A percentile compares a stretch with the other conserved stretches of the same genome.
phyloP scores from a whole-genome alignment of 2,888 invertebrate species.

The Drosophila vallismaia region DNA sequence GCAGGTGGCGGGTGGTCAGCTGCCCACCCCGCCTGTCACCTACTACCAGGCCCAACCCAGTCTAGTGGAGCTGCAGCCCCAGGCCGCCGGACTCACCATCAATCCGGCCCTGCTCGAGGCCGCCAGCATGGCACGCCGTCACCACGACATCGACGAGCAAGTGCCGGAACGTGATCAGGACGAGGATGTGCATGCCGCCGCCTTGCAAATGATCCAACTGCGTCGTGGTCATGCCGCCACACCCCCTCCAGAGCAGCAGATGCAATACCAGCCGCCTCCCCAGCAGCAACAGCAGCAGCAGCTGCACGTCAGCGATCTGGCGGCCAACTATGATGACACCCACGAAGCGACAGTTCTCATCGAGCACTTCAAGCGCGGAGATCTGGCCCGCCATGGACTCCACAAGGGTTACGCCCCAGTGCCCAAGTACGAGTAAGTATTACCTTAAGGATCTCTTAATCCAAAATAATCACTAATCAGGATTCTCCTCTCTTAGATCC shows the following conservation, averaged over 20 bases:
- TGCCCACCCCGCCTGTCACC: constrained; percentile 20
- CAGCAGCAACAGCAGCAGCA: constrained; percentile 46
- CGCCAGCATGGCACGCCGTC: constrained; percentile 81
- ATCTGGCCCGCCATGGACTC: constrained; percentile 75
- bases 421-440: constrained; percentile 83
- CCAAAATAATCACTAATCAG: not conserved
- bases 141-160: constrained; percentile 42
- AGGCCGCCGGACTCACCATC: constrained; percentile 74
- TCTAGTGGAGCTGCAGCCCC: constrained; percentile 49
- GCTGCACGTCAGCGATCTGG: constrained; percentile 69
- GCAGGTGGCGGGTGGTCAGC: constrained; percentile 42
- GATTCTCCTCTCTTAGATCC: constrained; percentile 59
- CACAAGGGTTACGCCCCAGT: constrained; percentile 82
- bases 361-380: constrained; percentile 79
- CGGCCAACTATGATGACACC: constrained; percentile 72
- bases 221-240: constrained; percentile 59
- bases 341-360: constrained; percentile 77
- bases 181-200: constrained; percentile 71
- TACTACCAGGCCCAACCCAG: constrained; percentile 52
- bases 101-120: constrained; percentile 83
- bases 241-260: constrained; percentile 40
- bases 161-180: constrained; percentile 47
- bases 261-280: constrained; percentile 37
- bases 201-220: constrained; percentile 75
- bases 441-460: not conserved